Evolutionary conservation across 2,113 vertebrate species (phyloP).

Genomic region (Cyprinodon variegatus): DNA sequence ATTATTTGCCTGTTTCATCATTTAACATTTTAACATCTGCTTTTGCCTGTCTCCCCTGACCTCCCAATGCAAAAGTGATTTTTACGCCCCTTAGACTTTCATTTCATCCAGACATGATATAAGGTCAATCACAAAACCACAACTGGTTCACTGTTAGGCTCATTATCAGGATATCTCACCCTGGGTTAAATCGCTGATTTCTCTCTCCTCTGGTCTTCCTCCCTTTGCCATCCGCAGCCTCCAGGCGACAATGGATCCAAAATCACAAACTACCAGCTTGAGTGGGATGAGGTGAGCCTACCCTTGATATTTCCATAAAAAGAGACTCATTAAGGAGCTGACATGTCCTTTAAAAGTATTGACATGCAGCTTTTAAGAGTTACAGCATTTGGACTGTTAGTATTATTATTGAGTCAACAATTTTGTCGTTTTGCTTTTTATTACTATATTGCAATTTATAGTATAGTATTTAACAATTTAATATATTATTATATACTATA

Average conservation of each 20-base stretch:
- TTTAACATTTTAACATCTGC: neutral
- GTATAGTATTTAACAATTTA: too few relatives aligned
- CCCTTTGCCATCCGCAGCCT: constrained; percentile 79
- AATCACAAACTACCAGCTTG: constrained; percentile 97
- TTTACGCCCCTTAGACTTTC: constrained; percentile 24
- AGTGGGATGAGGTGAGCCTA: constrained; percentile 93
- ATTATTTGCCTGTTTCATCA: too few relatives aligned
- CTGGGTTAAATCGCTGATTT: constrained; percentile 41
- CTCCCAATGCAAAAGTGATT: constrained; percentile 14
- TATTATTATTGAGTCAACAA: neutral
- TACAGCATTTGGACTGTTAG: neutral
- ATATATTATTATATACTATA: too few relatives aligned
- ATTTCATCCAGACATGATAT: constrained; percentile 42
- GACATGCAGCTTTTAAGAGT: neutral
- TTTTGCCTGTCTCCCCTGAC: constrained; percentile 20
- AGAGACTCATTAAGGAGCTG: neutral
- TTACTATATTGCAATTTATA: neutral
- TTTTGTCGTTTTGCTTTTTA: neutral
- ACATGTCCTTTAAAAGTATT: neutral
- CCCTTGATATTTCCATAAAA: neutral
- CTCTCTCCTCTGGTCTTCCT: constrained; percentile 22
- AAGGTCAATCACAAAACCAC: constrained; percentile 42
- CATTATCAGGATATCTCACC: constrained; percentile 34
- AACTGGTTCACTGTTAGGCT: constrained; percentile 39
- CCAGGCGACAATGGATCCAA: constrained; percentile 96